Evolutionary conservation across 2,797 vertebrate species (phyloP).

Genomic region (Nasua narica): DNA sequence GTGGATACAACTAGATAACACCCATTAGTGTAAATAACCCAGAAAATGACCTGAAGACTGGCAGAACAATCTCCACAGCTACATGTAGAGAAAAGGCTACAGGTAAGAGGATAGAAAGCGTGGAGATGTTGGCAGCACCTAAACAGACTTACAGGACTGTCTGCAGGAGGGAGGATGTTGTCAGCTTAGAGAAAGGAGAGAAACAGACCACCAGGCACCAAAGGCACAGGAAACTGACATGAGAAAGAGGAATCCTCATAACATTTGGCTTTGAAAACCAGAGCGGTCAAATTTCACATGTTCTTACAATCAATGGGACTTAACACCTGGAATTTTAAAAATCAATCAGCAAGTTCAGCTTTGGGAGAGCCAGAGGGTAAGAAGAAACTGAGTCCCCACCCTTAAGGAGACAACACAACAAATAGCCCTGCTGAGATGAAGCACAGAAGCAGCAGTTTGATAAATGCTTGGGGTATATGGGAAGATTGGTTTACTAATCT

Average conservation of each 20-base stretch:
- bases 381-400: background rate
- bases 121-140: background rate
- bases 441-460: background rate
- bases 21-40: background rate
- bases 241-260: background rate
- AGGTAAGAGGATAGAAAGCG: background rate
- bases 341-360: background rate
- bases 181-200: no score
- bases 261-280: background rate
- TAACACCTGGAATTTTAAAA: background rate
- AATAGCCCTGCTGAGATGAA: background rate
- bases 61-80: background rate
- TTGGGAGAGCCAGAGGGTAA: background rate
- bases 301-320: background rate
- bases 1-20: background rate
- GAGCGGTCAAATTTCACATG: background rate
- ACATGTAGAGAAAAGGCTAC: background rate
- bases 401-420: background rate
- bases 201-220: no score
- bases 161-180: no score
- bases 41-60: background rate
- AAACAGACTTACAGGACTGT: background rate
- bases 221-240: background rate
- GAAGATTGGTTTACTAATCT: background rate
- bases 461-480: background rate